phyloP scores from a whole-genome alignment of 2,888 invertebrate genomes.

The Lathronympha strigana region DNA sequence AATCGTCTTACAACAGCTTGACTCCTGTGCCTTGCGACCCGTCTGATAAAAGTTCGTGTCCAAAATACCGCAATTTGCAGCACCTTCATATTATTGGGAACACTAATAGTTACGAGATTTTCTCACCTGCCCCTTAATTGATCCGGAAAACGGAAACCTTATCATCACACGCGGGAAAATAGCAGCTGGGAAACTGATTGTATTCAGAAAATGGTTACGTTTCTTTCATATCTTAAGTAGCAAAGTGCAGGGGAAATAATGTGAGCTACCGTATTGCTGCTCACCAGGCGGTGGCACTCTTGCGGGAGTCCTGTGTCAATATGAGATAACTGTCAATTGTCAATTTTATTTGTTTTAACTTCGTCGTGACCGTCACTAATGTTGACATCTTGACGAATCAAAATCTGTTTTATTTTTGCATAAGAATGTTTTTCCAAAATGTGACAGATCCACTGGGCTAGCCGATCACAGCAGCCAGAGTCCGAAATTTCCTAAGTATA shows the following conservation, averaged over 20 bases:
- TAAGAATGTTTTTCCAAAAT: too few species aligned
- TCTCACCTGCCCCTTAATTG: constrained; percentile 52
- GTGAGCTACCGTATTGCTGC: too few species aligned
- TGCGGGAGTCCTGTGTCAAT: too few species aligned
- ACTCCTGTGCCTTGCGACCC: constrained; percentile 42
- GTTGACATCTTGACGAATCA: too few species aligned
- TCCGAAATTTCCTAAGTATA: too few species aligned
- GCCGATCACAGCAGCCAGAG: too few species aligned
- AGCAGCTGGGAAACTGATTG: not conserved
- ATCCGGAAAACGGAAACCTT: constrained; percentile 24
- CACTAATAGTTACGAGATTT: constrained; percentile 64
- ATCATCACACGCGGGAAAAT: constrained; percentile 8
- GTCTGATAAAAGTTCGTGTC: constrained; percentile 52
- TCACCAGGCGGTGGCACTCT: too few species aligned
- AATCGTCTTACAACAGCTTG: not conserved
- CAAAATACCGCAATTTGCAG: constrained; percentile 66
- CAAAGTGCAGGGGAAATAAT: not conserved
- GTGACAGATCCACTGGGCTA: too few species aligned
- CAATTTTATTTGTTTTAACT: too few species aligned
- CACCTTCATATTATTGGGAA: constrained; percentile 58
- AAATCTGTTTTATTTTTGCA: too few species aligned
- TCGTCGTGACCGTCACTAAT: too few species aligned
- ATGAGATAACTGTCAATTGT: too few species aligned
- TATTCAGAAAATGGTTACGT: not conserved
- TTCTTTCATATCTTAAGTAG: not conserved